phyloP scores from a whole-genome alignment of 2,888 invertebrate genomes.

The Nysson spinosus region DNA sequence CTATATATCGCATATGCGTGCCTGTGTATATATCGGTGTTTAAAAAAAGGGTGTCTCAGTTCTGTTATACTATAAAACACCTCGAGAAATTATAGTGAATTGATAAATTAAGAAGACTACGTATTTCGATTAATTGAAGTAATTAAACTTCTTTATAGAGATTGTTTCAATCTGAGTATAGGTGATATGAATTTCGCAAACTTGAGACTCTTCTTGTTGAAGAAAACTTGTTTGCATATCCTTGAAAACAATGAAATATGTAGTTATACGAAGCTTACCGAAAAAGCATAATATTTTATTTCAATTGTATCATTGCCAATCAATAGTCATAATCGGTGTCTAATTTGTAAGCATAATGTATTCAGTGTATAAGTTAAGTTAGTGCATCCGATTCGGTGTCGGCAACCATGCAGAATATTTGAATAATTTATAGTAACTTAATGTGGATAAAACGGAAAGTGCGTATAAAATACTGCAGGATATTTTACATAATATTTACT shows the following conservation, averaged over 20 bases:
- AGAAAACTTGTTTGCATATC: too few relatives aligned
- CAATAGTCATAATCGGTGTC: conserved; percentile 5
- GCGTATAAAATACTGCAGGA: conserved; percentile 18
- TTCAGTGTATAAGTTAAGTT: conserved; percentile 8
- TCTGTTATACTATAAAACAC: background rate
- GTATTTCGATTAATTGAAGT: background rate
- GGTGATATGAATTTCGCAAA: conserved; percentile 1
- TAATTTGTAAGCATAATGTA: conserved; percentile 20
- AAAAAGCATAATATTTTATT: conserved; percentile 12
- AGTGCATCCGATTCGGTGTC: background rate
- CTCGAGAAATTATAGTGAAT: too few relatives aligned
- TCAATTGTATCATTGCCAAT: conserved; percentile 1
- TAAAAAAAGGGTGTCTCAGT: background rate
- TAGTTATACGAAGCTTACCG: too few relatives aligned
- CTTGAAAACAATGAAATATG: too few relatives aligned
- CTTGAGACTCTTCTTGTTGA: background rate
- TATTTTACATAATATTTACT: conserved; percentile 1
- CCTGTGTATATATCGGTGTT: conserved; percentile 6
- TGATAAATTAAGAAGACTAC: too few relatives aligned
- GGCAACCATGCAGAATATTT: conserved; percentile 8
- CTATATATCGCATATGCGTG: conserved; percentile 18
- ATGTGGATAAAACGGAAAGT: conserved; percentile 7
- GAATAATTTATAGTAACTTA: conserved; percentile 1
- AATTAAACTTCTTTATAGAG: background rate
- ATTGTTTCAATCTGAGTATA: background rate